phyloP scores from a whole-genome alignment of 2,113 vertebrate species.

The Tapirus terrestris region DNA sequence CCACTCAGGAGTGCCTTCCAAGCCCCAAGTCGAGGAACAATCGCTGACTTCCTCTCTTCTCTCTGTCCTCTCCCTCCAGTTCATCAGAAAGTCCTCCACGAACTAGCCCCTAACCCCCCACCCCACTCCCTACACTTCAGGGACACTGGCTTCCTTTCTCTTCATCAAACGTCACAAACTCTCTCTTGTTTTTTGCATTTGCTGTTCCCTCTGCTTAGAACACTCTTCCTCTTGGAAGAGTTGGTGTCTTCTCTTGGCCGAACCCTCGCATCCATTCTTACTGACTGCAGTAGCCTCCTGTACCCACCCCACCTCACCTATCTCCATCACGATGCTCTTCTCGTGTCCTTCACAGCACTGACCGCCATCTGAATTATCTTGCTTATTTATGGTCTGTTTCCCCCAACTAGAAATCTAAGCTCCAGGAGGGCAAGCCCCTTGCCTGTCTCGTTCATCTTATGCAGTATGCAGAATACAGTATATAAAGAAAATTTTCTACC shows the following conservation, averaged over 20 bases:
- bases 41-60: not conserved
- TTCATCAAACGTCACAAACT: too few relatives aligned
- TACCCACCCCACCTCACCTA: too few relatives aligned
- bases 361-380: not conserved
- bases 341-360: accelerated
- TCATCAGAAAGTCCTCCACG: not conserved
- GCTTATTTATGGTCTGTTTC: not conserved
- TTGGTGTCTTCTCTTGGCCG: accelerated
- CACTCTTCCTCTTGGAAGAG: not conserved
- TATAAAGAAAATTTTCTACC: not conserved
- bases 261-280: not conserved
- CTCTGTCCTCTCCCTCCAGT: not conserved
- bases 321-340: not conserved
- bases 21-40: not conserved
- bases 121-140: not conserved
- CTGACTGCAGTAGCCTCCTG: not conserved
- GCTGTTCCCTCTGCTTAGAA: not conserved
- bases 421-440: not conserved
- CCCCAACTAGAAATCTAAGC: not conserved
- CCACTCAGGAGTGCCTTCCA: not conserved
- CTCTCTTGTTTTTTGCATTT: too few relatives aligned
- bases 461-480: accelerated
- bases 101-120: not conserved
- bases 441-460: not conserved
- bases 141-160: not conserved